Percentiles rank a stretch among this genome's conserved stretches.
Conservation (phyloP, 37 sponge, comb jelly and placozoan genomes). For the Dysidea cf. avara region DNA sequence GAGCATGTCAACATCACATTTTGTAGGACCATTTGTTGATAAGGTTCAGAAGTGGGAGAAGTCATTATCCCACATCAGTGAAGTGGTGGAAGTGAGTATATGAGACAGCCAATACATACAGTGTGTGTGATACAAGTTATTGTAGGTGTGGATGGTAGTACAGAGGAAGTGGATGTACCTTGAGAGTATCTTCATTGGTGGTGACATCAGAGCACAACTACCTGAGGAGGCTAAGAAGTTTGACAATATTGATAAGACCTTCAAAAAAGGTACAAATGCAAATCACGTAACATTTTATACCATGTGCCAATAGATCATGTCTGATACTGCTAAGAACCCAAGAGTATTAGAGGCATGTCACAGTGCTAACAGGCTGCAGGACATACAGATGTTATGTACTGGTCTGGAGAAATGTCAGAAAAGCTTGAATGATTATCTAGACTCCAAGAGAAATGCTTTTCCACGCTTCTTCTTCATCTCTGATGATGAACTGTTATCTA, state of each 20-base stretch:
- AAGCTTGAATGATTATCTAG: conserved; percentile 97
- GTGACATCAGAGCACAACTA: conserved; percentile 95
- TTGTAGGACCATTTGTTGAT: conserved; percentile 94
- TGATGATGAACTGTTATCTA: conserved; percentile 97
- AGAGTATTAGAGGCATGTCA: conserved; percentile 92
- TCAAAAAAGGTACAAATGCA: too few relatives aligned
- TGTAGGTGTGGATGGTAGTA: conserved; percentile 97
- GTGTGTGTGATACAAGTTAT: too few relatives aligned
- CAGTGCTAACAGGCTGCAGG: conserved; percentile 83
- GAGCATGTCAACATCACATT: conserved; percentile 99
- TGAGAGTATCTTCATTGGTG: conserved; percentile 98
- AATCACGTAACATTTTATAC: too few relatives aligned
- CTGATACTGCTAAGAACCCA: conserved; percentile 92
- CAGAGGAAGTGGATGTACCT: conserved; percentile 99
- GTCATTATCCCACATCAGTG: conserved; percentile 97
- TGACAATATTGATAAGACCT: conserved; percentile 95
- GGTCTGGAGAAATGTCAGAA: conserved; percentile 98
- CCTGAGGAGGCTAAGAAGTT: conserved; percentile 99
- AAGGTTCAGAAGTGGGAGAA: conserved; percentile 99
- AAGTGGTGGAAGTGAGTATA: conserved; percentile 97
- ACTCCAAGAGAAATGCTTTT: conserved; percentile 99
- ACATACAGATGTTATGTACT: conserved; percentile 80
- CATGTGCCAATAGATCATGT: conserved; percentile 89
- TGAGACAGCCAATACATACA: too few relatives aligned
- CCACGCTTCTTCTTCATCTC: conserved; percentile 99